These are phyloP conservation scores for Acrocephalus kingi DNA, from an alignment of 2,113 vertebrate genomes.

Conservation along the genomic window DNA sequence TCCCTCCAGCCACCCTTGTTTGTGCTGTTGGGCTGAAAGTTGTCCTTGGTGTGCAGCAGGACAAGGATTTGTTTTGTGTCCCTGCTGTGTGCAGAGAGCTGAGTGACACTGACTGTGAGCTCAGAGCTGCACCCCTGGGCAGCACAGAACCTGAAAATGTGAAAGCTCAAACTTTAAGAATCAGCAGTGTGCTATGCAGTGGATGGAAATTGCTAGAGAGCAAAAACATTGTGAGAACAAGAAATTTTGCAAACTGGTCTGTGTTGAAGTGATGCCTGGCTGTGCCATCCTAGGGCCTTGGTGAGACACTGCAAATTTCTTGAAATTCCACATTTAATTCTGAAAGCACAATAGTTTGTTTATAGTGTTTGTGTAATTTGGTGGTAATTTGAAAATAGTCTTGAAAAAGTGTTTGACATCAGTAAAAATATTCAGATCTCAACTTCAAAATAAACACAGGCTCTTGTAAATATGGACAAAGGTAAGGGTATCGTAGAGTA, in stretches of 20 bases:
- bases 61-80: too few relatives aligned
- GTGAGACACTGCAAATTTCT: background rate
- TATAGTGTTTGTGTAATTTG: background rate
- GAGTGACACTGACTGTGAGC: background rate
- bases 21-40: too few relatives aligned
- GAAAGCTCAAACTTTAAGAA: background rate
- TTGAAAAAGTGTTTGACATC: background rate
- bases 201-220: background rate
- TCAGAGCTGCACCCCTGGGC: background rate
- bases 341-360: background rate
- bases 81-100: too few relatives aligned
- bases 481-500: background rate
- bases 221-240: background rate
- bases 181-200: background rate
- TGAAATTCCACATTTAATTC: background rate
- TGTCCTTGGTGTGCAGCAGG: too few relatives aligned
- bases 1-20: too few relatives aligned
- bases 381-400: background rate
- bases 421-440: background rate
- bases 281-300: background rate
- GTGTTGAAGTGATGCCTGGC: background rate
- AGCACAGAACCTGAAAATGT: background rate
- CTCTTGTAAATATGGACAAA: conserved; percentile 2
- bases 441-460: background rate
- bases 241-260: background rate